Percentiles rank a stretch among this genome's conserved stretches.
These are phyloP conservation scores for Aegypius monachus DNA, from an alignment of 2,113 vertebrate genomes.

Conservation along the genomic window DNA sequence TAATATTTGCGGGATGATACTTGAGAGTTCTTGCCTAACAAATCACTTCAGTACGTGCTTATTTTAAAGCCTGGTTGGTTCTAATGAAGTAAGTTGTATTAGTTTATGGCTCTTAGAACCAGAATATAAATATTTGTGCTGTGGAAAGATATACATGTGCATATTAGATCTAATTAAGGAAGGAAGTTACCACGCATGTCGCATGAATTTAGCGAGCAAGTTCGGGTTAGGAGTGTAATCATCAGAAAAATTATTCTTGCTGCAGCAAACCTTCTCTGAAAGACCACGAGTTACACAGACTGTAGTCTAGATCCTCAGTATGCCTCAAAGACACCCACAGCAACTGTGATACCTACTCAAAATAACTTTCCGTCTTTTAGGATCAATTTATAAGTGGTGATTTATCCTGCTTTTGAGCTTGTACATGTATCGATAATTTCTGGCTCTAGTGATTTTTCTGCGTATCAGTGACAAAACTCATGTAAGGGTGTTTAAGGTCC, in stretches of 20 bases:
- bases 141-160: not conserved
- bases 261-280: not conserved
- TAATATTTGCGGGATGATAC: not conserved
- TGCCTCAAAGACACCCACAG: not conserved
- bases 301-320: not conserved
- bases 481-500: not conserved
- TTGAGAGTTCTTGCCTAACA: not conserved
- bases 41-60: not conserved
- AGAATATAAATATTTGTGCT: not conserved
- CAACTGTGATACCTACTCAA: not conserved
- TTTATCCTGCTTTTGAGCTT: not conserved
- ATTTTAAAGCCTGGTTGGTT: not conserved
- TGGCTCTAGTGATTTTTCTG: not conserved
- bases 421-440: not conserved
- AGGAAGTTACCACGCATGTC: not conserved
- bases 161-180: not conserved
- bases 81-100: not conserved
- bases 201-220: not conserved
- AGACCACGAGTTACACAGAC: not conserved
- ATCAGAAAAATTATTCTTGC: not conserved
- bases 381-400: not conserved
- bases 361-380: not conserved
- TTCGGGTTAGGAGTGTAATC: not conserved
- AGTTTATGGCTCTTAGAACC: not conserved
- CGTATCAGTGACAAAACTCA: not conserved